phyloP scores from a whole-genome alignment of 2,888 invertebrate species.

The Pterobdella sp. region DNA sequence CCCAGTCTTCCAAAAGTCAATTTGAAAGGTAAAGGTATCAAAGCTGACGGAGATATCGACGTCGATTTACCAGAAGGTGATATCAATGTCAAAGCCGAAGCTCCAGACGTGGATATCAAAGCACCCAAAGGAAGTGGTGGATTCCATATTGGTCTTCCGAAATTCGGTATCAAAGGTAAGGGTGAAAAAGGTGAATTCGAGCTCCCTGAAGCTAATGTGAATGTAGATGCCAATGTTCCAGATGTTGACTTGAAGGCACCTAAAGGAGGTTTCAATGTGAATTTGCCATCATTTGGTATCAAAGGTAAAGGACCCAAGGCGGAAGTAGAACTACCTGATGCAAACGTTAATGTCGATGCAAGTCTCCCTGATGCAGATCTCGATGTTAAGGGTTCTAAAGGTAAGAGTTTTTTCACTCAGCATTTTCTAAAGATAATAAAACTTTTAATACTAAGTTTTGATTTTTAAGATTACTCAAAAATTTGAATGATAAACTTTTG shows the following conservation, averaged over 20 bases:
- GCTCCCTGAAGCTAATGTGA: slow-evolving; percentile 13
- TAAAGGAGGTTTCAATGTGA: slow-evolving; percentile 27
- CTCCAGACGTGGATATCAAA: slow-evolving; percentile 23
- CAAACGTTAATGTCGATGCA: slow-evolving; percentile 11
- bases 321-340: slow-evolving; percentile 10
- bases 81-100: slow-evolving; percentile 17
- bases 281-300: slow-evolving; percentile 21
- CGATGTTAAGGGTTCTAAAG: slow-evolving; percentile 5
- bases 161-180: slow-evolving; percentile 29
- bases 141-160: slow-evolving; percentile 27
- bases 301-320: slow-evolving; percentile 23
- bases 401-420: no score
- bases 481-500: background rate
- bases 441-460: no score
- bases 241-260: slow-evolving; percentile 24
- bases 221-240: slow-evolving; percentile 20
- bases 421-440: no score
- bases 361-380: slow-evolving; percentile 11
- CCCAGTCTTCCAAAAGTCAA: slow-evolving; percentile 17
- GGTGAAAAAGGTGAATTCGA: slow-evolving; percentile 26
- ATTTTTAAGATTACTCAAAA: background rate
- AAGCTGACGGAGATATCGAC: slow-evolving; percentile 26
- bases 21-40: slow-evolving; percentile 21
- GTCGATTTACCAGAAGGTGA: slow-evolving; percentile 21
- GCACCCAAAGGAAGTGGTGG: slow-evolving; percentile 26